These are phyloP conservation scores for Pocillopora grandis DNA, from an alignment of 92 coral and sea anemone species.

Conservation along the genomic window DNA sequence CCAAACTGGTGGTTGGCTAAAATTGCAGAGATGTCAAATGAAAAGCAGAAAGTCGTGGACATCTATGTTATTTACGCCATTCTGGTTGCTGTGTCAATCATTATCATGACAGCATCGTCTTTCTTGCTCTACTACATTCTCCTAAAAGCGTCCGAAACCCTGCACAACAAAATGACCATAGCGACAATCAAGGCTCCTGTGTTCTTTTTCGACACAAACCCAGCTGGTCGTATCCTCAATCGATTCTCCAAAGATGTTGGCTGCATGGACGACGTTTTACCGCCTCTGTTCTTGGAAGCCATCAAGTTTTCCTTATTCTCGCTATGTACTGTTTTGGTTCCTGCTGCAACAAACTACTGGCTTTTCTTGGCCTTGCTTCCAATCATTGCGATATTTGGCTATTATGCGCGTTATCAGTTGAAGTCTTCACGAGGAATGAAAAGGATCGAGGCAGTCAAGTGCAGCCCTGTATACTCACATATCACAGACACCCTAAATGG, in stretches of 20 bases:
- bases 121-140: neutral
- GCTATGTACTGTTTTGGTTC: slow-evolving; percentile 3
- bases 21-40: slow-evolving; percentile 11
- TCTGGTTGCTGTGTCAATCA: slow-evolving; percentile 10
- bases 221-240: slow-evolving; percentile 18
- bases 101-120: slow-evolving; percentile 8
- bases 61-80: neutral
- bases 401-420: neutral
- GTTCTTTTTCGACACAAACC: neutral
- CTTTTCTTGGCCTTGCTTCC: slow-evolving; percentile 6
- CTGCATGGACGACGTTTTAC: slow-evolving; percentile 19
- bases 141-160: slow-evolving; percentile 3
- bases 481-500: neutral
- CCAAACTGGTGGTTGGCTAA: slow-evolving; percentile 19
- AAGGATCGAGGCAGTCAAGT: slow-evolving; percentile 1
- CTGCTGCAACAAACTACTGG: slow-evolving; percentile 18
- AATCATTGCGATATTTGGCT: neutral
- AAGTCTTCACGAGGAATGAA: neutral
- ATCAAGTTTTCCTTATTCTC: neutral
- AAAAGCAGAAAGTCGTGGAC: neutral
- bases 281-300: neutral
- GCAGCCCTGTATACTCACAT: slow-evolving; percentile 25
- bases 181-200: slow-evolving; percentile 10
- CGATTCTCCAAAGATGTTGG: slow-evolving; percentile 18
- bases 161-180: slow-evolving; percentile 15